These are phyloP conservation scores for Moxostoma hubbsi DNA, from an alignment of 2,797 vertebrate species.

Conservation along the genomic window DNA sequence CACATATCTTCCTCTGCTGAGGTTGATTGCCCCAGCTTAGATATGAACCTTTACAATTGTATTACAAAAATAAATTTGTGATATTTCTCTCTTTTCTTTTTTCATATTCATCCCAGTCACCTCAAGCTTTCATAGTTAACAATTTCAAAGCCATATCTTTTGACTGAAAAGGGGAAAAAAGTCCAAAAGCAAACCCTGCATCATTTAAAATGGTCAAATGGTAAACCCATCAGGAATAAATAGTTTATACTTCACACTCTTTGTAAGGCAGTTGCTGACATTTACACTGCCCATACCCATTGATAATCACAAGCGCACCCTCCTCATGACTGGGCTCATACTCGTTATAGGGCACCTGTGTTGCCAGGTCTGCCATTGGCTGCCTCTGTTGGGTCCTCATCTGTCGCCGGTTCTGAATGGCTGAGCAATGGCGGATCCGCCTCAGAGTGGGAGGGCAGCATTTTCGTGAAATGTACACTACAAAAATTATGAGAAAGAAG, in stretches of 20 bases:
- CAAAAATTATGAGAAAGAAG: constrained; percentile 99
- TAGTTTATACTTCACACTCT: constrained; percentile 99
- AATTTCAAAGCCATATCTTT: constrained; percentile 78
- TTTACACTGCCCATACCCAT: constrained; percentile 99
- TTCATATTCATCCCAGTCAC: constrained; percentile 67
- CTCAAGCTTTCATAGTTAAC: constrained; percentile 73
- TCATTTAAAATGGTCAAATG: constrained; percentile 82
- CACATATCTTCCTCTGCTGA: constrained; percentile 77
- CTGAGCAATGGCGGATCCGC: constrained; percentile 96
- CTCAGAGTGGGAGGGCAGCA: constrained; percentile 97
- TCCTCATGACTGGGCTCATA: constrained; percentile 96
- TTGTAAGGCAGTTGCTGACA: constrained; percentile 99
- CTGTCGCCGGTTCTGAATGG: constrained; percentile 97
- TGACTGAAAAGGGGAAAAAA: constrained; percentile 66
- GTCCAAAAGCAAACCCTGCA: constrained; percentile 83
- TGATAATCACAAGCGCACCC: constrained; percentile 98
- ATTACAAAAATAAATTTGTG: constrained; percentile 85
- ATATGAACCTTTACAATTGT: constrained; percentile 80
- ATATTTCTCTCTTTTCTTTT: constrained; percentile 73
- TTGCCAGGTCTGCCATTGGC: constrained; percentile 95
- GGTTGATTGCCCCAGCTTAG: constrained; percentile 81
- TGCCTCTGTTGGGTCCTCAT: constrained; percentile 97
- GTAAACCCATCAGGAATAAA: constrained; percentile 80
- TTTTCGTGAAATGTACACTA: constrained; percentile 98
- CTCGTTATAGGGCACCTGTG: constrained; percentile 98